A percentile compares a stretch with the other conserved stretches of the same genome.
phyloP scores from a whole-genome alignment of 2,888 invertebrate genomes.

The Carterocephalus palaemon region DNA sequence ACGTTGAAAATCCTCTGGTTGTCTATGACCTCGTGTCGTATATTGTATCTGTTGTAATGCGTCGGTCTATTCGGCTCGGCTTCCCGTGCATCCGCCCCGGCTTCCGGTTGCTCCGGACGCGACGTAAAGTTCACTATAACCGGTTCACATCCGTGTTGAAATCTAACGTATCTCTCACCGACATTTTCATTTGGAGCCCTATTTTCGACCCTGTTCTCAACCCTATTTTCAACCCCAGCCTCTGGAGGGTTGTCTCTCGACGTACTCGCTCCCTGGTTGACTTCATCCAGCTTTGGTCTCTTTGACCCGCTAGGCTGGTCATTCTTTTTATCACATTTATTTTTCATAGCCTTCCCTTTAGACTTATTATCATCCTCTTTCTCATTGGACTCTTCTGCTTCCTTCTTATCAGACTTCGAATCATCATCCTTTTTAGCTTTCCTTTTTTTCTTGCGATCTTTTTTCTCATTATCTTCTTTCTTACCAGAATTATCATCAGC shows the following conservation, averaged over 20 bases:
- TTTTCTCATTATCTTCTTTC: too few species aligned
- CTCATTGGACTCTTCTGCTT: conserved; percentile 10
- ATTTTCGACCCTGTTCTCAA: not conserved
- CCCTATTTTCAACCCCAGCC: too few species aligned
- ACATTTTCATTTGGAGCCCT: not conserved
- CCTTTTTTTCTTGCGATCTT: too few species aligned
- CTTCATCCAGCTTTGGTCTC: conserved; percentile 2
- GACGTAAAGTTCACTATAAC: conserved; percentile 32
- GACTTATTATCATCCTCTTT: conserved; percentile 10
- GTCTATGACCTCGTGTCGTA: not conserved
- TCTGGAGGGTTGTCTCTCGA: conserved; percentile 23
- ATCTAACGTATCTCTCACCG: conserved; percentile 28
- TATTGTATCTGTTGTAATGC: conserved; percentile 3
- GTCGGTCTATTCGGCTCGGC: not conserved
- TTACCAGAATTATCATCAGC: too few species aligned
- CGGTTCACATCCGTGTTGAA: conserved; percentile 35
- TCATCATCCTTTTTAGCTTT: too few species aligned
- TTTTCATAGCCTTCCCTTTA: conserved; percentile 2
- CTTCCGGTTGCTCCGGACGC: too few species aligned
- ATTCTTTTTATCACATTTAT: conserved; percentile 2
- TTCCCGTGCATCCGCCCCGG: not conserved
- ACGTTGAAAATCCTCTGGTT: conserved; percentile 5
- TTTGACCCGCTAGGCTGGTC: not conserved
- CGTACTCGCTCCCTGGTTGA: conserved; percentile 30
- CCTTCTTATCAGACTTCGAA: conserved; percentile 2